These are phyloP conservation scores for Progne subis DNA, from an alignment of 2,113 vertebrate species.

Conservation along the genomic window DNA sequence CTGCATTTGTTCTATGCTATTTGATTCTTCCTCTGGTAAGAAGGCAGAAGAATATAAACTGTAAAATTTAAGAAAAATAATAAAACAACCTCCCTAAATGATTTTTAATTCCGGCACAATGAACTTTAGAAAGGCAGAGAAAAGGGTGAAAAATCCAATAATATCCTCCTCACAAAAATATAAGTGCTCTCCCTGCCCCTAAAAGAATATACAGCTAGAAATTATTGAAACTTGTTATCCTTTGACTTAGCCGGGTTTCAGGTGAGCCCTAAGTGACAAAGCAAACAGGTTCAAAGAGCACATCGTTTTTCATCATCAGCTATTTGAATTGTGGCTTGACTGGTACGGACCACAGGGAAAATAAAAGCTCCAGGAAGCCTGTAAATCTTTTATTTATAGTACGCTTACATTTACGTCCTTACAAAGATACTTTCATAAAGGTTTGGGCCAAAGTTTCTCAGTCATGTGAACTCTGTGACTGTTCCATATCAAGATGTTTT, in stretches of 20 bases:
- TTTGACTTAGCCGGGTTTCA: neutral
- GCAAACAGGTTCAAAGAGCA: neutral
- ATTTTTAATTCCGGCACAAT: neutral
- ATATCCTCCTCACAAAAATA: neutral
- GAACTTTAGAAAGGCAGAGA: neutral
- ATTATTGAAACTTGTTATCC: neutral
- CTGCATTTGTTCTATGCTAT: neutral
- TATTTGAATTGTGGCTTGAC: neutral
- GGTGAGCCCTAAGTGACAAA: neutral
- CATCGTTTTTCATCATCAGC: neutral
- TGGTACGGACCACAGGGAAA: neutral
- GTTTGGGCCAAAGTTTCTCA: neutral
- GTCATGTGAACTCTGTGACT: neutral
- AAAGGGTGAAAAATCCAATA: neutral
- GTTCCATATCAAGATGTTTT: neutral
- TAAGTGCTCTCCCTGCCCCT: neutral
- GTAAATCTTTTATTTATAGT: neutral
- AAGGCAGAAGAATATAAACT: neutral
- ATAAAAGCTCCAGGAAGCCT: neutral
- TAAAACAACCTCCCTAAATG: neutral
- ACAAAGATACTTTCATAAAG: neutral
- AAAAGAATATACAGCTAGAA: neutral
- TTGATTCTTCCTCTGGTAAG: neutral
- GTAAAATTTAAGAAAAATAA: neutral
- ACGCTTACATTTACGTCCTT: neutral